Evolutionary conservation across 2,888 invertebrate genomes (phyloP).

Genomic region (Macaria notata): DNA sequence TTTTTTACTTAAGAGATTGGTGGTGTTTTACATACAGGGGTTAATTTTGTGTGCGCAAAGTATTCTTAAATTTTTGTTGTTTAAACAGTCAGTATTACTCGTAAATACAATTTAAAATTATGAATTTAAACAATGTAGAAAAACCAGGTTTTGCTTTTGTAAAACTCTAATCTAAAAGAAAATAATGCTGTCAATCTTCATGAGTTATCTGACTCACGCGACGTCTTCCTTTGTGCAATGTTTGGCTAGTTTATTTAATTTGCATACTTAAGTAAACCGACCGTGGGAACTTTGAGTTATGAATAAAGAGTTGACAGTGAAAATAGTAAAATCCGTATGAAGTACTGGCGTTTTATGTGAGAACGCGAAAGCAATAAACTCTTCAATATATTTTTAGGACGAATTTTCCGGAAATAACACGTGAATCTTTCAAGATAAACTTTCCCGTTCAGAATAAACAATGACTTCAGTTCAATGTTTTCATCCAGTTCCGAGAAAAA

Average conservation of each 20-base stretch:
- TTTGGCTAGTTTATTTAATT: background rate
- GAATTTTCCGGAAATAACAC: background rate
- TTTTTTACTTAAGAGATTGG: too few relatives aligned
- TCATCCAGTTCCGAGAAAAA: conserved; percentile 28
- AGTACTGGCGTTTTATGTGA: too few relatives aligned
- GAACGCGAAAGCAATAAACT: too few relatives aligned
- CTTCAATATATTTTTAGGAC: too few relatives aligned
- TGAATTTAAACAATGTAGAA: too few relatives aligned
- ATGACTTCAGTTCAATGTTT: conserved; percentile 40
- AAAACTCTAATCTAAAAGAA: background rate
- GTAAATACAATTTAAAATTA: too few relatives aligned
- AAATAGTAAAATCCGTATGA: too few relatives aligned
- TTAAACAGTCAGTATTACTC: too few relatives aligned
- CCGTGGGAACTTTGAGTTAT: background rate
- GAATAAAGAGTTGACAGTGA: background rate
- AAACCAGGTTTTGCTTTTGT: too few relatives aligned
- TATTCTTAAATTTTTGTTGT: too few relatives aligned
- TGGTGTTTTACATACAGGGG: too few relatives aligned
- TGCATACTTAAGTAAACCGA: background rate
- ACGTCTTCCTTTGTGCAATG: background rate
- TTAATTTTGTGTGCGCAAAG: too few relatives aligned
- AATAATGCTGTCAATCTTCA: background rate
- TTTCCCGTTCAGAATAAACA: conserved; percentile 38
- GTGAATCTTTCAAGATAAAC: background rate
- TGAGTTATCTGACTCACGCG: background rate